These are phyloP conservation scores for Brenthis hecate DNA, from an alignment of 2,888 invertebrate species.

Conservation along the genomic window DNA sequence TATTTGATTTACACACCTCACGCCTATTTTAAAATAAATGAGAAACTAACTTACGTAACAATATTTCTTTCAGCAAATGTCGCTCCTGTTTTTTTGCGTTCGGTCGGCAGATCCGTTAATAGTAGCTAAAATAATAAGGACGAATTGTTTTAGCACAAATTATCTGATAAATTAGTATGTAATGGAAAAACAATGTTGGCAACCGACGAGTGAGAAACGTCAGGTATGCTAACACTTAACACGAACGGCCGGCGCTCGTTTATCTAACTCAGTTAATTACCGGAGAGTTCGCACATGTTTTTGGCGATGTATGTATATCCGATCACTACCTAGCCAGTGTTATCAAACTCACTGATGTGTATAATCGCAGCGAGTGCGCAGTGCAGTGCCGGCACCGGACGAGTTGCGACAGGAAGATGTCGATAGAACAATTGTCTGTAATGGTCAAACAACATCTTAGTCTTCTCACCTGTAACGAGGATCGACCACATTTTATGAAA, in stretches of 20 bases:
- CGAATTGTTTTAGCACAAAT: slow-evolving; percentile 44
- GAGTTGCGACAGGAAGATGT: slow-evolving; percentile 77
- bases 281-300: slow-evolving; percentile 63
- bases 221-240: slow-evolving; percentile 58
- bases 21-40: slow-evolving; percentile 67
- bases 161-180: slow-evolving; percentile 51
- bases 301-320: slow-evolving; percentile 64
- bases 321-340: slow-evolving; percentile 62
- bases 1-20: slow-evolving; percentile 51
- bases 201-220: slow-evolving; percentile 60
- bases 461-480: slow-evolving; percentile 53
- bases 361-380: slow-evolving; percentile 68
- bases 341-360: slow-evolving; percentile 73
- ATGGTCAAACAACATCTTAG: slow-evolving; percentile 75
- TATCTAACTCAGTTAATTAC: slow-evolving; percentile 62
- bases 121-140: background rate
- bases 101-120: slow-evolving; percentile 4
- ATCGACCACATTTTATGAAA: slow-evolving; percentile 56
- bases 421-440: slow-evolving; percentile 76
- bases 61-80: slow-evolving; percentile 38
- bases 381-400: slow-evolving; percentile 70
- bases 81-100: slow-evolving; percentile 39
- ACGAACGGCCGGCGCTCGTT: slow-evolving; percentile 59
- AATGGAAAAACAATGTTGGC: slow-evolving; percentile 55
- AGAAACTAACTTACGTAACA: slow-evolving; percentile 58